A percentile compares a stretch with the other conserved stretches of the same genome.
These are phyloP conservation scores for Hyppa rectilinea DNA, from an alignment of 2,888 invertebrate species.

Conservation along the genomic window DNA sequence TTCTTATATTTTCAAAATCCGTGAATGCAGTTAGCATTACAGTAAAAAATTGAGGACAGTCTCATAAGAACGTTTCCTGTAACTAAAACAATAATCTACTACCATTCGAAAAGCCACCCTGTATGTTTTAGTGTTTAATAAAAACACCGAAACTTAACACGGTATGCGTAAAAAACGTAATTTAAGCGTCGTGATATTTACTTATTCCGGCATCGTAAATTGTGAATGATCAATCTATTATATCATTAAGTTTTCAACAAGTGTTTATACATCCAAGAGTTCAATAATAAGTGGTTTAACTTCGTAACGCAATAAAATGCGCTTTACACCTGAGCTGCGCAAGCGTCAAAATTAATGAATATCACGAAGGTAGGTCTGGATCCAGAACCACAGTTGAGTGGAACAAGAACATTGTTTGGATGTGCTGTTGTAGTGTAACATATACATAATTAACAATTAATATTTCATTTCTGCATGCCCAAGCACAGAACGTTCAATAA, in stretches of 20 bases:
- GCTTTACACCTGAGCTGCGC: not conserved
- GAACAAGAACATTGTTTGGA: not conserved
- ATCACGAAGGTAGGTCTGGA: not conserved
- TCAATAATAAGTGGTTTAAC: not conserved
- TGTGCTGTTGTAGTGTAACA: not conserved
- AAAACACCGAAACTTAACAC: not conserved
- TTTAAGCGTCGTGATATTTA: too few relatives aligned
- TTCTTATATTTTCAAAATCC: not conserved
- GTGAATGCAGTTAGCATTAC: not conserved
- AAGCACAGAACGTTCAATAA: slow-evolving; percentile 86
- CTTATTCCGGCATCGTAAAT: too few relatives aligned
- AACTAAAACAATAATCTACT: too few relatives aligned
- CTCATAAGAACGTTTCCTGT: not conserved
- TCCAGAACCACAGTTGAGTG: not conserved
- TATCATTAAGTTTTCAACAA: too few relatives aligned
- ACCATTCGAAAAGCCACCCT: not conserved
- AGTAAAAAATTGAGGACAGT: too few relatives aligned
- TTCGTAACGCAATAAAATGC: not conserved
- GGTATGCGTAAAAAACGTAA: not conserved
- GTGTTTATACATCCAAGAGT: not conserved
- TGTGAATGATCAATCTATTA: too few relatives aligned
- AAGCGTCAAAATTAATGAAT: not conserved
- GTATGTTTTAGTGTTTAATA: not conserved
- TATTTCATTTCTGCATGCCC: slow-evolving; percentile 90
- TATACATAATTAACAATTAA: slow-evolving; percentile 68